A percentile compares a stretch with the other conserved stretches of the same genome.
Conservation (phyloP, 2,888 invertebrate genomes). For the Rotaria macrura region DNA sequence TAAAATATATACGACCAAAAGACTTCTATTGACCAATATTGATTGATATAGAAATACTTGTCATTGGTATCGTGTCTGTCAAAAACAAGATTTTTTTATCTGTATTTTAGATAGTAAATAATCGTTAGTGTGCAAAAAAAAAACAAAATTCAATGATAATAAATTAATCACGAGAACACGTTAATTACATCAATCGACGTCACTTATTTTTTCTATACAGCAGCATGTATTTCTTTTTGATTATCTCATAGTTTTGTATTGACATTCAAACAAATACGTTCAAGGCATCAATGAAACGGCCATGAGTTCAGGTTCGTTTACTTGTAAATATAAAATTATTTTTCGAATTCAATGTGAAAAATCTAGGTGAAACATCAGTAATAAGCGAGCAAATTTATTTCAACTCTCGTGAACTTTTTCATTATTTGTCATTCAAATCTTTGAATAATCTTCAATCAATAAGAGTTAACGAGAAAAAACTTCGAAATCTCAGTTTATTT, state of each 20-base stretch:
- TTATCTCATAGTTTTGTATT: too few relatives aligned
- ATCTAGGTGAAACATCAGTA: neutral
- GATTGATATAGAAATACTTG: neutral
- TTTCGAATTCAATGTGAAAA: neutral
- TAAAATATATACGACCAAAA: too few relatives aligned
- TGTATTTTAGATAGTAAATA: neutral
- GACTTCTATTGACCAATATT: too few relatives aligned
- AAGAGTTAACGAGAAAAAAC: neutral
- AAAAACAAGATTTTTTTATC: neutral
- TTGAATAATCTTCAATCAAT: neutral
- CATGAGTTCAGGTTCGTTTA: neutral
- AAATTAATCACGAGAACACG: neutral
- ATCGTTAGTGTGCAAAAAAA: neutral
- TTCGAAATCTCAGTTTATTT: neutral
- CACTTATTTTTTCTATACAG: too few relatives aligned
- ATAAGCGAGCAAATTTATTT: neutral
- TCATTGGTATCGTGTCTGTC: neutral
- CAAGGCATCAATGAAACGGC: too few relatives aligned
- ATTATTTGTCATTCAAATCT: neutral
- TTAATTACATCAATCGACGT: too few relatives aligned
- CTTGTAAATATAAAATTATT: neutral
- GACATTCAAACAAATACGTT: too few relatives aligned
- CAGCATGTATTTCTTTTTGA: too few relatives aligned
- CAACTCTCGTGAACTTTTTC: neutral
- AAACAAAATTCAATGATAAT: neutral